These are phyloP conservation scores for Lasiurus cinereus DNA, from an alignment of 2,113 vertebrate species.

Conservation along the genomic window DNA sequence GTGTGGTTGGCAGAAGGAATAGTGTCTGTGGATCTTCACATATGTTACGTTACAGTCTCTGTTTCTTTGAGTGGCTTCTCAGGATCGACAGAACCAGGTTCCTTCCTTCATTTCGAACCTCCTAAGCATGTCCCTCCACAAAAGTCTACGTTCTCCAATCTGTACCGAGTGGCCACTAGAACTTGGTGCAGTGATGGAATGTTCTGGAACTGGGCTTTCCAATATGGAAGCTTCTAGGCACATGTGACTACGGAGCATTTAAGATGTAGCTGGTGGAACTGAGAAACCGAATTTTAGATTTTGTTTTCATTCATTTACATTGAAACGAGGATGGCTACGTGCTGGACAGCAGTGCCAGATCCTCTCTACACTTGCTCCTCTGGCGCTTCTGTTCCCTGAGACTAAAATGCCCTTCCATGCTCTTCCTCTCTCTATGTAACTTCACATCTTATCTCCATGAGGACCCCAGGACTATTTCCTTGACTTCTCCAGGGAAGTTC, in stretches of 20 bases:
- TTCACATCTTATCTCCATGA: rapidly evolving
- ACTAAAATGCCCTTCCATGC: neutral
- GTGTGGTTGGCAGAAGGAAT: neutral
- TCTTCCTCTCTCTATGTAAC: neutral
- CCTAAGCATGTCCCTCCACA: neutral
- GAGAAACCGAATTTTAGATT: neutral
- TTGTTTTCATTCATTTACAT: neutral
- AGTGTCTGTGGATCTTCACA: neutral
- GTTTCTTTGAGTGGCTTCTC: neutral
- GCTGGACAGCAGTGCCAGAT: neutral
- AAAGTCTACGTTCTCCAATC: neutral
- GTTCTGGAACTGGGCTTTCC: neutral
- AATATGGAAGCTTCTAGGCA: neutral
- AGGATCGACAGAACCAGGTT: neutral
- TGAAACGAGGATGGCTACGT: neutral
- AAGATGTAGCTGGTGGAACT: neutral
- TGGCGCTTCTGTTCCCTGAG: neutral
- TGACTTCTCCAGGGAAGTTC: neutral
- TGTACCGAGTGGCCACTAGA: too few species aligned
- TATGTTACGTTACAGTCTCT: rapidly evolving
- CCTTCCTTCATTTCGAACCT: neutral
- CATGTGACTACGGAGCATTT: rapidly evolving
- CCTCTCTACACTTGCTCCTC: neutral
- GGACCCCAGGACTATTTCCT: neutral
- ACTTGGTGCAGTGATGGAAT: neutral